Conservation (phyloP, 2,888 invertebrate genomes). For the Pyrochroa serraticornis region DNA sequence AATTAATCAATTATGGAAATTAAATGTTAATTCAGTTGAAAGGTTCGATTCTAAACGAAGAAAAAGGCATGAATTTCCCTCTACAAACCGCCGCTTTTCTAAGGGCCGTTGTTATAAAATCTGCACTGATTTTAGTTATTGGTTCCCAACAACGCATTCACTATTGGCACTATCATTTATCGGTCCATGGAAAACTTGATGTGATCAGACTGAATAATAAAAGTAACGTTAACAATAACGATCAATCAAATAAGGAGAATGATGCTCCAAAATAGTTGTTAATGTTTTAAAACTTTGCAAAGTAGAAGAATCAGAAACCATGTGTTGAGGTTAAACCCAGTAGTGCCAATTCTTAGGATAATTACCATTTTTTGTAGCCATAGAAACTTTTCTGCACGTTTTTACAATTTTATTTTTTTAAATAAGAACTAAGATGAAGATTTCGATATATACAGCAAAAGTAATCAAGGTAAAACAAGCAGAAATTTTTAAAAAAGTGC, state of each 20-base stretch:
- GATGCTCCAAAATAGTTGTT: too few species aligned
- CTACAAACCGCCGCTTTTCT: conserved; percentile 47
- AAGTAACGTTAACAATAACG: conserved; percentile 31
- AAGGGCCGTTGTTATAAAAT: conserved; percentile 34
- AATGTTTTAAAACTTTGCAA: too few species aligned
- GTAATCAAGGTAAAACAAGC: too few species aligned
- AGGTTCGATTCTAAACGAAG: conserved; percentile 51
- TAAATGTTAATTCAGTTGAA: conserved; percentile 41
- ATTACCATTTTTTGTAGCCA: too few species aligned
- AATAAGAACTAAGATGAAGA: too few species aligned
- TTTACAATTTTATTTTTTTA: too few species aligned
- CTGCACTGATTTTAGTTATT: conserved; percentile 40
- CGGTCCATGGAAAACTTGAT: conserved; percentile 36
- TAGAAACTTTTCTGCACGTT: too few species aligned
- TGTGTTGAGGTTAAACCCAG: too few species aligned
- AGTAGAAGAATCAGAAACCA: too few species aligned
- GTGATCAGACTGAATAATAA: conserved; percentile 36
- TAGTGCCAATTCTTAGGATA: too few species aligned
- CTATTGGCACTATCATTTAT: conserved; percentile 47
- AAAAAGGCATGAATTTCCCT: conserved; percentile 44
- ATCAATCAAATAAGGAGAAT: background rate
- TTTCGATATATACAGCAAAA: too few species aligned
- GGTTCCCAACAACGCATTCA: conserved; percentile 36
- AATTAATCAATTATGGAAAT: background rate
- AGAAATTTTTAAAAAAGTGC: too few species aligned